Evolutionary conservation across 2,113 vertebrate species (phyloP).

Genomic region (Cyphomyrus plagiostoma): DNA sequence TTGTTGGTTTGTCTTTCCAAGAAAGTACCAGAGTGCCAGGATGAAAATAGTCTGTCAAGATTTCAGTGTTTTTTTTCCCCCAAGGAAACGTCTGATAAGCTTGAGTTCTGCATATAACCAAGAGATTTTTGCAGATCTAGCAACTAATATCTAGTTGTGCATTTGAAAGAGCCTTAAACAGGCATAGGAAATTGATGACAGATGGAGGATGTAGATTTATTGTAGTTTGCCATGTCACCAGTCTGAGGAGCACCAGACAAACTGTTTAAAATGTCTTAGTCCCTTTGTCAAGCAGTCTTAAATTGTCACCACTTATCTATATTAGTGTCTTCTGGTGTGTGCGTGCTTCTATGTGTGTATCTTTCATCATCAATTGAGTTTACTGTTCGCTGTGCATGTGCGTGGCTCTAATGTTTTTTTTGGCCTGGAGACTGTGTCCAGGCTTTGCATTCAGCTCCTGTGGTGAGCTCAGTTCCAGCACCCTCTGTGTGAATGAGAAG

Average conservation of each 20-base stretch:
- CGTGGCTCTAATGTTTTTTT: background rate
- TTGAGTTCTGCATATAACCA: slow-evolving; percentile 57
- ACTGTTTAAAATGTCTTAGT: slow-evolving; percentile 53
- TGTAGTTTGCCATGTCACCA: slow-evolving; percentile 44
- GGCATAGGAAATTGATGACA: background rate
- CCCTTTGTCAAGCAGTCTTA: slow-evolving; percentile 31
- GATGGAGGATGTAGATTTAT: background rate
- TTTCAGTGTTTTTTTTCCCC: slow-evolving; percentile 49
- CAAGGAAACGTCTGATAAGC: slow-evolving; percentile 62
- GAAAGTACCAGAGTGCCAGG: slow-evolving; percentile 31
- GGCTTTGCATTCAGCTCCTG: background rate
- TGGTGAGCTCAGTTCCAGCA: background rate
- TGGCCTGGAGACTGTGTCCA: slow-evolving; percentile 9
- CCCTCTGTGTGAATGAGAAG: background rate
- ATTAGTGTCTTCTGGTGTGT: slow-evolving; percentile 12
- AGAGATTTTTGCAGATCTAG: slow-evolving; percentile 20
- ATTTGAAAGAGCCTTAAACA: background rate
- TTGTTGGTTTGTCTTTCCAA: slow-evolving; percentile 48
- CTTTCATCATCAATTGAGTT: background rate
- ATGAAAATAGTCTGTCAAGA: slow-evolving; percentile 40
- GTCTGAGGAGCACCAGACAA: slow-evolving; percentile 39
- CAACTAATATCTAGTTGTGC: slow-evolving; percentile 21
- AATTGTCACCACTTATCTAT: slow-evolving; percentile 24
- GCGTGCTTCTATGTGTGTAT: background rate
- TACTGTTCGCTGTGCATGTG: background rate